These are phyloP conservation scores for Trissonchulus latispiculum DNA, from an alignment of 2,888 invertebrate genomes.

Conservation along the genomic window DNA sequence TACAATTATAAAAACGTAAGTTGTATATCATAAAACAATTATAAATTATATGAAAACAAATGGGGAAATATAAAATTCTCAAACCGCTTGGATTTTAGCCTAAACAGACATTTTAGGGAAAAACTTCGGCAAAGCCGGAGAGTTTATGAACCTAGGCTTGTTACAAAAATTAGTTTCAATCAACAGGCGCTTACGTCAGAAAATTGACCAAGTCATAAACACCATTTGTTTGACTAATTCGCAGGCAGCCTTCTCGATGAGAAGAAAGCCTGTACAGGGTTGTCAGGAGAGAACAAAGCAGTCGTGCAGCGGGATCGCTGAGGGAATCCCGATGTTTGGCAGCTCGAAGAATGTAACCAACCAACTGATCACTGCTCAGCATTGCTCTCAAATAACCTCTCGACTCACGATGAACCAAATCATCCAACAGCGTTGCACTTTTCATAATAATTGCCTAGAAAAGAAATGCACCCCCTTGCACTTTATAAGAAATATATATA, in stretches of 20 bases:
- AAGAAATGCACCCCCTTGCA: no score
- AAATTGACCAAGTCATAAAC: not conserved
- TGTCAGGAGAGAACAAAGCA: slow-evolving; percentile 11
- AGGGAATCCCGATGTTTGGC: not conserved
- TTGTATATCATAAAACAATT: no score
- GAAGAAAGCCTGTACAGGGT: not conserved
- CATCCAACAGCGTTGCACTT: slow-evolving; percentile 4
- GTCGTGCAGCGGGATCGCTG: slow-evolving; percentile 5
- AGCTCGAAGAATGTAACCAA: not conserved
- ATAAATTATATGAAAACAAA: no score
- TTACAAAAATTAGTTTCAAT: no score
- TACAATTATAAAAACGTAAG: no score
- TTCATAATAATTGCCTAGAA: no score
- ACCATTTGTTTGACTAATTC: slow-evolving; percentile 14
- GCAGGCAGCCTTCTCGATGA: not conserved
- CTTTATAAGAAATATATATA: no score
- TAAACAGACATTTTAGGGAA: no score
- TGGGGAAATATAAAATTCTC: no score
- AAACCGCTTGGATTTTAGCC: no score
- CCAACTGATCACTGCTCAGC: not conserved
- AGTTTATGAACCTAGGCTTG: no score
- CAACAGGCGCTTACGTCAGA: not conserved
- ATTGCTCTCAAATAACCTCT: slow-evolving; percentile 1
- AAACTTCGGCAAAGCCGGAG: no score
- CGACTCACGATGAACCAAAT: not conserved